These are phyloP conservation scores for Lasaia peninsularis DNA, from an alignment of 1,140 invertebrate species.

Conservation along the genomic window DNA sequence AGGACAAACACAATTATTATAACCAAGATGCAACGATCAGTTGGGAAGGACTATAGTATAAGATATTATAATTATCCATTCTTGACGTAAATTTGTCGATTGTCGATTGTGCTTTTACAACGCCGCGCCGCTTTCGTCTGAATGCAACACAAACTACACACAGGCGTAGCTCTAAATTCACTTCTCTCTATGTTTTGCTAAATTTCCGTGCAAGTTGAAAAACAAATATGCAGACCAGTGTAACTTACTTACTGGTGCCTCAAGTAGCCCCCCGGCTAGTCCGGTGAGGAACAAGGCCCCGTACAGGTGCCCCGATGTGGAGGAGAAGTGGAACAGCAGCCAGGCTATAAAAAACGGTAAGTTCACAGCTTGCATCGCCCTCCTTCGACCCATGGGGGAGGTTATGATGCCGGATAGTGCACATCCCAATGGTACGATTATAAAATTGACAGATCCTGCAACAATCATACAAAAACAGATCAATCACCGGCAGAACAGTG, in stretches of 20 bases:
- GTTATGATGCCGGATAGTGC: constrained; percentile 84
- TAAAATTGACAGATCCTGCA: constrained; percentile 86
- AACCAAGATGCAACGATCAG: too few relatives aligned
- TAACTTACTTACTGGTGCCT: constrained; percentile 83
- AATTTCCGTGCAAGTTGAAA: too few relatives aligned
- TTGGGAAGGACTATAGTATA: too few relatives aligned
- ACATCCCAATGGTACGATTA: constrained; percentile 87
- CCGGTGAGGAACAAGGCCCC: constrained; percentile 82
- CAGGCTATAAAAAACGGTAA: constrained; percentile 85
- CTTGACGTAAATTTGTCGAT: too few relatives aligned
- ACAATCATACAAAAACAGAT: background rate
- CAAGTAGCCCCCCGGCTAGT: constrained; percentile 84
- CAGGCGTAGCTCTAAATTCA: too few relatives aligned
- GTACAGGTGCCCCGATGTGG: constrained; percentile 80
- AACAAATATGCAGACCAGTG: background rate
- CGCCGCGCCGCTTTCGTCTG: too few relatives aligned
- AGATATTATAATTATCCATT: too few relatives aligned
- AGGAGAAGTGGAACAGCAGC: constrained; percentile 83
- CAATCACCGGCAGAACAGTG: background rate
- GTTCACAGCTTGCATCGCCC: constrained; percentile 84
- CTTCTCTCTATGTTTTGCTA: too few relatives aligned
- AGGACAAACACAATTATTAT: too few relatives aligned
- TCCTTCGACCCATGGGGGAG: constrained; percentile 82
- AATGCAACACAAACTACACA: too few relatives aligned
- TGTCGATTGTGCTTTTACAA: too few relatives aligned